Evolutionary conservation across 2,888 invertebrate species (phyloP).

Genomic region (Volucella inflata): DNA sequence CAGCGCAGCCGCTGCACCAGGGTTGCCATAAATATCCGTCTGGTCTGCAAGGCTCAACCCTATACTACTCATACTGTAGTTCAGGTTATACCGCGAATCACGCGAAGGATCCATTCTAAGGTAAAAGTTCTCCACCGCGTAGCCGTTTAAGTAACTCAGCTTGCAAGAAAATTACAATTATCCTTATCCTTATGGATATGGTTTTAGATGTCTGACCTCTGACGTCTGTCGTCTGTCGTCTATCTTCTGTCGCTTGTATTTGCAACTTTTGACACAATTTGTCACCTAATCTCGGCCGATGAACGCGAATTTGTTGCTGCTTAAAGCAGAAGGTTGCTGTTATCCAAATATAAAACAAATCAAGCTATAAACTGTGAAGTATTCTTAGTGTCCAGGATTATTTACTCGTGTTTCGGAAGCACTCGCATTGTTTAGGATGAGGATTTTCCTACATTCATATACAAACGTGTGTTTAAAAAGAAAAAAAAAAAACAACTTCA

Average conservation of each 20-base stretch:
- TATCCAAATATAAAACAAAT: constrained; percentile 79
- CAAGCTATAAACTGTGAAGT: constrained; percentile 36
- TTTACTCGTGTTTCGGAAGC: constrained; percentile 76
- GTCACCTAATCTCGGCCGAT: constrained; percentile 17
- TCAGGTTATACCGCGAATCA: constrained; percentile 95
- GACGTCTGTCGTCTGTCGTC: not conserved
- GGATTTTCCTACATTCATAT: constrained; percentile 5
- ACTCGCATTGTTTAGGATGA: constrained; percentile 39
- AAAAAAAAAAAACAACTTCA: not conserved
- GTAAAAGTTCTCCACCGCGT: constrained; percentile 83
- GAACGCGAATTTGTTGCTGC: constrained; percentile 31
- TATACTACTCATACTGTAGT: constrained; percentile 91
- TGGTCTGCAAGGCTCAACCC: constrained; percentile 91
- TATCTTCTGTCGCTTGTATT: too few relatives aligned
- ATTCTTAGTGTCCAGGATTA: constrained; percentile 64
- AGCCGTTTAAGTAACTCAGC: constrained; percentile 77
- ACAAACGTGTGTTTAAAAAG: too few relatives aligned
- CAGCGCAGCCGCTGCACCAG: constrained; percentile 81
- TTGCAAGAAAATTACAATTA: constrained; percentile 58
- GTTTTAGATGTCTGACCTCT: not conserved
- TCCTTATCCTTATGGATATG: constrained; percentile 26
- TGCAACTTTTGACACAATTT: constrained; percentile 7
- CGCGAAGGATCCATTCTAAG: constrained; percentile 93
- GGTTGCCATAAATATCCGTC: constrained; percentile 90
- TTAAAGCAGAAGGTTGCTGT: constrained; percentile 46